Base-by-base conservation (phyloP, 2,113 vertebrate genomes). In the Malurus alboscapulatus region DNA sequence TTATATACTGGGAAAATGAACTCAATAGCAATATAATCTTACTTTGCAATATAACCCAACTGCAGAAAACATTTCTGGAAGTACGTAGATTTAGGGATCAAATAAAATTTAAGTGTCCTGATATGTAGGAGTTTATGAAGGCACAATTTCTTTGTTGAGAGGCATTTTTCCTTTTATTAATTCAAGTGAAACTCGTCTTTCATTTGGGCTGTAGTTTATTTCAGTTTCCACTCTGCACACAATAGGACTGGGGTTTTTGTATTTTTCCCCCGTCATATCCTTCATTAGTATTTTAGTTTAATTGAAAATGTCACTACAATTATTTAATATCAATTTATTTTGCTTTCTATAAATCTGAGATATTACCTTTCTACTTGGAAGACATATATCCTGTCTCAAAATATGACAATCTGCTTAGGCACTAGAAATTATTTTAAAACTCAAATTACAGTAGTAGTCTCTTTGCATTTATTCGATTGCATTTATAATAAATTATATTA, bases 31-130 rank as follows among this genome's bases (percentile, higher is more conserved):
- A 97, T 97, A 97, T 97, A 97, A 97, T 97, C 97, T 97, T 97
- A 96, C 96, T 98, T 98, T 98, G 92, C 95, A 97, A 96, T 97
- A 97, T 97, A 97, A 97, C 96, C 88, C 94, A 98, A 96, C 95
- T 95, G 62, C 34, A 96, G 90, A 97, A 97, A 97, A 95, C 94
- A 96, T 96, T 97, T 97, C 81, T 92, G 91, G 77, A 98, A 97
- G 96, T 96, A 97, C 69, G 9, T 78, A 96, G 92, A 92, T 95
- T 95, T 95, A 95, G 92, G 82, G 71, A 97, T 95, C 95, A 96
- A 98, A 98, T 97, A 98, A 98, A 98, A 97, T 96, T 94, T 97
- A 97, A 97, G 83, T 96, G 95, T 95, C 73, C 29, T 90, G 95
- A 96, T 97, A 97, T 87, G 92, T 92, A 97, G 93, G 87, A 97